Evolutionary conservation across 2,888 invertebrate species (phyloP).

Genomic region (Tholera decimalis): DNA sequence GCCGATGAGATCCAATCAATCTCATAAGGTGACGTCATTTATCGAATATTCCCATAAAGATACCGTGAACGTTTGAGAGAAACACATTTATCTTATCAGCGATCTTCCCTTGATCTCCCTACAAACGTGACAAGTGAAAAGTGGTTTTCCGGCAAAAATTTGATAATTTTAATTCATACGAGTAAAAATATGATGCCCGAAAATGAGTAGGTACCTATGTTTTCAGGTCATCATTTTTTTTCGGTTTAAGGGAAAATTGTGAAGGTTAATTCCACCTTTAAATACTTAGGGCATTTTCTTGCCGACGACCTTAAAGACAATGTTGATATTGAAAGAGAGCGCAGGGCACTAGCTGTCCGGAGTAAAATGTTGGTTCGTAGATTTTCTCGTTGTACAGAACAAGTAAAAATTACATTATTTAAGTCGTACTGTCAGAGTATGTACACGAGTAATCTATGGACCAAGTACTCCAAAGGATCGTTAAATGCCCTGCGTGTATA

Average conservation of each 20-base stretch:
- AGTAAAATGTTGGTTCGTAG: too few species aligned
- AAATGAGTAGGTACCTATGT: conserved; percentile 4
- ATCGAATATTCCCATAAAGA: conserved; percentile 42
- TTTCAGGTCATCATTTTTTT: not conserved
- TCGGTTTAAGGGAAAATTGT: not conserved
- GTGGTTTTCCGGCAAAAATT: conserved; percentile 15
- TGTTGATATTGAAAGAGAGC: too few species aligned
- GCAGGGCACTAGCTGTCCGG: too few species aligned
- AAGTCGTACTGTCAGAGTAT: too few species aligned
- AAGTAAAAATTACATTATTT: too few species aligned
- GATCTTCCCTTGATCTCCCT: conserved; percentile 31
- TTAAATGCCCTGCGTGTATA: too few species aligned
- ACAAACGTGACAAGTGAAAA: conserved; percentile 37
- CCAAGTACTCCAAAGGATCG: too few species aligned
- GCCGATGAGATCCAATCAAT: conserved; percentile 63
- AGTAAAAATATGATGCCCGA: too few species aligned
- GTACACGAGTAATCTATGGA: too few species aligned
- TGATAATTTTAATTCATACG: conserved; percentile 24
- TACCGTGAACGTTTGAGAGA: conserved; percentile 59
- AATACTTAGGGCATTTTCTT: too few species aligned
- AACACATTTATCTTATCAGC: conserved; percentile 73
- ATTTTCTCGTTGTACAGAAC: too few species aligned
- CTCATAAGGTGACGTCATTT: conserved; percentile 67
- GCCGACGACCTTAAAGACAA: too few species aligned
- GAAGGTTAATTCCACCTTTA: conserved; percentile 6